These are phyloP conservation scores for Takifugu flavidus DNA, from an alignment of 2,113 vertebrate genomes.

Conservation along the genomic window DNA sequence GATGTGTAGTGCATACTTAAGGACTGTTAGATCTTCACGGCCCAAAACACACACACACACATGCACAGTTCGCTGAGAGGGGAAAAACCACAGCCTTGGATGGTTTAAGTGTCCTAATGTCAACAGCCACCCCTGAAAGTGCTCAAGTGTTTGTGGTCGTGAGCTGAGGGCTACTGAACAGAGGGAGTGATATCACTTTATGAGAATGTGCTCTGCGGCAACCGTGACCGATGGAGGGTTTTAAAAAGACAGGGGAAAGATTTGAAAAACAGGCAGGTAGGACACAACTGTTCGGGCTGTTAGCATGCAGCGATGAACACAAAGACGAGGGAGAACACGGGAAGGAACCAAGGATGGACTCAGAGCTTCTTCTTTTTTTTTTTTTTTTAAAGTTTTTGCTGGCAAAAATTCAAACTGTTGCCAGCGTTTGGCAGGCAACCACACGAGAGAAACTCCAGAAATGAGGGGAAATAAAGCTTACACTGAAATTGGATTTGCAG, in stretches of 20 bases:
- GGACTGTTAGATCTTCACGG: neutral
- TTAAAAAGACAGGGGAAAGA: neutral
- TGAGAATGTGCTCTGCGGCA: conserved; percentile 34
- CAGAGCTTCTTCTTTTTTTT: conserved; percentile 12
- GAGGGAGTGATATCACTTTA: conserved; percentile 52
- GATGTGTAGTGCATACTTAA: neutral
- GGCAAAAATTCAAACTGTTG: conserved; percentile 21
- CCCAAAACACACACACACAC: conserved; percentile 2
- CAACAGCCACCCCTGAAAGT: conserved; percentile 47
- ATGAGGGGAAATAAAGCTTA: conserved; percentile 54
- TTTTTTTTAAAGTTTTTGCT: neutral
- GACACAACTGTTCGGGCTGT: neutral
- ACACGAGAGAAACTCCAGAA: conserved; percentile 46
- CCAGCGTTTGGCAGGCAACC: conserved; percentile 35
- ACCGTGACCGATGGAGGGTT: conserved; percentile 27
- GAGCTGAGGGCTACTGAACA: conserved; percentile 38
- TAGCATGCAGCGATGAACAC: no score
- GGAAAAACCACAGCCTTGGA: conserved; percentile 28
- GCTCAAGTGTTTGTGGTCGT: conserved; percentile 47
- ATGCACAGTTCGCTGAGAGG: conserved; percentile 5
- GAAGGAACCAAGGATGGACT: conserved; percentile 20
- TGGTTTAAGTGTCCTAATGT: conserved; percentile 45
- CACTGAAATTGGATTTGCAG: conserved; percentile 59
- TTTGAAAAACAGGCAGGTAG: neutral
- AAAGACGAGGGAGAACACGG: neutral